Base-by-base conservation (phyloP, 2,888 invertebrate species). In the Ischnus inquisitorius region DNA sequence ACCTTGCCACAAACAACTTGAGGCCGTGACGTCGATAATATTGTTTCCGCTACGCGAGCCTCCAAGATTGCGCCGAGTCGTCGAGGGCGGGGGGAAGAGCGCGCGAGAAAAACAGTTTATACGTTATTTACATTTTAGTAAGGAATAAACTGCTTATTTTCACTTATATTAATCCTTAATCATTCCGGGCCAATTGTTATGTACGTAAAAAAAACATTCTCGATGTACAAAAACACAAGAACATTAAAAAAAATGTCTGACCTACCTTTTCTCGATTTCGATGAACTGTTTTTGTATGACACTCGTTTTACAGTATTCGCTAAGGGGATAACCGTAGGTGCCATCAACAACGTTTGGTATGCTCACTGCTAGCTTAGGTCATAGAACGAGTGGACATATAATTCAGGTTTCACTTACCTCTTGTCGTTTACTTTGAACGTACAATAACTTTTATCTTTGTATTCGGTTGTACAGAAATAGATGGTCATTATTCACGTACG, bases 191-290 rank as follows among this genome's bases (percentile, higher is more conserved):
- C 3, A 34, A 34, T 5, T 5, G 34, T 5, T 34, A 34, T 34
- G 5, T 34, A 5, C 5, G 3, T 34, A 34, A 34, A 34, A n/a
- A n/a, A n/a, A n/a, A n/a, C n/a, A n/a, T n/a, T n/a, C n/a, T n/a
- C n/a, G n/a, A 34, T 34, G 5, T 34, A 5, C 5, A 4, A 4
- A 34, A 34, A 34, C 34, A 34, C 5, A 34, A 34, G 34, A 34
- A 3, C 46, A 46, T 14, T 3, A 46, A 12, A 46, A 46, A 46
- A 46, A 34, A 4, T 34, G 12, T 46, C 46, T 46, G 12, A 46
- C 46, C 46, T 46, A 46, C 46, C 46, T 46, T 46, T 46, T 46
- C 12, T 46, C 46, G 46, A 46, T 46, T 12, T 46, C 46, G 46
- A n/a, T 46, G 14, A 46, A 46, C n/a, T 46, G 46, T 46, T 46